Base-by-base conservation (phyloP, 2,797 vertebrate genomes). In the Brachyalestes nurse region DNA sequence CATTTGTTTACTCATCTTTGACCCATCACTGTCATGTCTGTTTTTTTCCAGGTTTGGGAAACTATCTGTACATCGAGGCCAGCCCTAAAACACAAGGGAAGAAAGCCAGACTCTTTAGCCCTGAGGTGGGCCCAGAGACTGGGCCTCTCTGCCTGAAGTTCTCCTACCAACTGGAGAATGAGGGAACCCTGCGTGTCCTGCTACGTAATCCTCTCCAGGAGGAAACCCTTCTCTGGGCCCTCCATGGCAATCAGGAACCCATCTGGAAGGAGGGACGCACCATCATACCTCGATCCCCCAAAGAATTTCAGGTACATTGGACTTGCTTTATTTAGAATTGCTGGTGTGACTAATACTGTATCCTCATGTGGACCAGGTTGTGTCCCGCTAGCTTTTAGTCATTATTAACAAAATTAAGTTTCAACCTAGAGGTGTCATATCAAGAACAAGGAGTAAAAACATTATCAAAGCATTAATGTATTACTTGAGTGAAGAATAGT, bases 231-330 rank as follows among this genome's bases (percentile, higher is more conserved):
- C 91, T 98, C 75, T 99, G 97, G 98, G 93, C 95, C 42, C 93
- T 99, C 77, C 89, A 89, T 0, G 97, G 96, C 55, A 96, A 97
- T 84, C 97, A 97, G 90, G 96, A 95, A 0, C 89, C 92, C 2
- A 90, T 95, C 72, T 99, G 98, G 98, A 96, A 92, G 85, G 97
- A 99, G 87, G 98, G 97, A 0, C 94, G 96, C 25, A 96, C 97
- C 89, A 95, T 97, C 87, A 89, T 99, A 84, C 96, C 97, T 0
- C 95, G 94, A 83, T 98, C 97, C 0, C 96, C 97, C 2, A 93
- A 93, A 92, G 95, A 97, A 79, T 98, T 97, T 85, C 95, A 95
- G 97, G 97, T 98, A 93, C 90, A 7, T 7, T 19, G 6, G 6
- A 5, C 14, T 42, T n/a, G 76, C n/a, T 51, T 51, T 14, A 28